Percentiles rank a stretch among this genome's conserved stretches.
phyloP scores from a whole-genome alignment of 2,113 vertebrate species.

The Colossoma macropomum region DNA sequence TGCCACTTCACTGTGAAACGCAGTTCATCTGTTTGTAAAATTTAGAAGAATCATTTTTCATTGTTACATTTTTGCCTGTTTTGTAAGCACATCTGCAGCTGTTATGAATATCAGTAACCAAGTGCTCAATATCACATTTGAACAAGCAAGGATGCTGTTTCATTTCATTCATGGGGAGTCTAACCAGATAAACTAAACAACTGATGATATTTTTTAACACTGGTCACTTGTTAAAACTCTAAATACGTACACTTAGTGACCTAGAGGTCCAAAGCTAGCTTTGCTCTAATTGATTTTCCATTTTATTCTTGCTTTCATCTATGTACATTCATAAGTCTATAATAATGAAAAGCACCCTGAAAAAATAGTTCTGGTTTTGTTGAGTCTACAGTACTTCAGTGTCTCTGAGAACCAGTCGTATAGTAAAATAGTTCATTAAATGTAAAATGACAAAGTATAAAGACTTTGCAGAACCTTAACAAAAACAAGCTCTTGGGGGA shows the following conservation, averaged over 20 bases:
- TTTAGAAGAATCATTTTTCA: neutral
- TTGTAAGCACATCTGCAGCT: neutral
- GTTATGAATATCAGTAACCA: neutral
- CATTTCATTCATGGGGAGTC: neutral
- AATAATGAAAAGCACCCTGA: neutral
- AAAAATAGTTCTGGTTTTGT: neutral
- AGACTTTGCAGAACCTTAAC: neutral
- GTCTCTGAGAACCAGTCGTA: neutral
- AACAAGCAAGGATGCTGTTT: neutral
- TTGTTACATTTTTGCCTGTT: constrained; percentile 17
- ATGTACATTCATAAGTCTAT: neutral
- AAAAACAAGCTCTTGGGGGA: no score
- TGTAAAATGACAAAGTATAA: neutral
- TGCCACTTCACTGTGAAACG: neutral
- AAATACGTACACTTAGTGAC: no score
- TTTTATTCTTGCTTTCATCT: neutral
- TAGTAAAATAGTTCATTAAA: neutral
- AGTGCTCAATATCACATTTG: neutral
- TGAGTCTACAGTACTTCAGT: neutral
- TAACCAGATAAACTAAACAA: neutral
- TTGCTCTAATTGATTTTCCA: neutral
- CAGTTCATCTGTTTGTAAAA: neutral
- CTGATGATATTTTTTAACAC: neutral
- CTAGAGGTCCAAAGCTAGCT: no score
- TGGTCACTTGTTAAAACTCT: no score